A percentile compares a stretch with the other conserved stretches of the same genome.
These are phyloP conservation scores for Balaeniceps rex DNA, from an alignment of 2,113 vertebrate genomes.

Conservation along the genomic window DNA sequence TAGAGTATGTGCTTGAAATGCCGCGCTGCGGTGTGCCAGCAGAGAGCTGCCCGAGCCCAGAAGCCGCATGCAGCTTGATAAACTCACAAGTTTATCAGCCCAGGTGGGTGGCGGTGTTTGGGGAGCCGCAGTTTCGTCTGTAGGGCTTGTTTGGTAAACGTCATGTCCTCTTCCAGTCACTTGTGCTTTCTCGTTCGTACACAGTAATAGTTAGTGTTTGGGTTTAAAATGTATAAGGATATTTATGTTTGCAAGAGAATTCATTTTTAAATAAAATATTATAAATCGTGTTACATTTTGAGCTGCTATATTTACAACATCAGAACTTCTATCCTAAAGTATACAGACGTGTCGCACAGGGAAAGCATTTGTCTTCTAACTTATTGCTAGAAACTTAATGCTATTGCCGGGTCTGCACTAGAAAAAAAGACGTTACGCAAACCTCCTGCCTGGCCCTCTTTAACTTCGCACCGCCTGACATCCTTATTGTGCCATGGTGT, in stretches of 20 bases:
- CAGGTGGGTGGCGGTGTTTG: not conserved
- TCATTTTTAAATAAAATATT: not conserved
- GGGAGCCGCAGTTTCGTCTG: not conserved
- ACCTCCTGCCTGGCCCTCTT: not conserved
- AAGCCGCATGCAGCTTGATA: accelerated
- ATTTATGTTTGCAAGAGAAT: not conserved
- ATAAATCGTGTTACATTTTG: not conserved
- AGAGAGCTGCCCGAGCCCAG: not conserved
- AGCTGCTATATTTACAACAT: not conserved
- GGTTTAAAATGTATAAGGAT: not conserved
- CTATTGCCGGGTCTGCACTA: not conserved
- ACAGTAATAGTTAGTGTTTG: not conserved
- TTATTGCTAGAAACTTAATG: not conserved
- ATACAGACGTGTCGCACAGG: not conserved
- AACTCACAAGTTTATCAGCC: too few species aligned
- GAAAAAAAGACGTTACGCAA: not conserved
- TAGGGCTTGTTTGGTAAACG: not conserved
- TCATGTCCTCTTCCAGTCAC: not conserved
- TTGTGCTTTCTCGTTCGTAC: not conserved
- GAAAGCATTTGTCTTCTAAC: not conserved
- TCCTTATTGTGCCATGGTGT: not conserved
- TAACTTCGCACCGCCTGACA: not conserved
- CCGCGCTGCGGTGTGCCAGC: accelerated
- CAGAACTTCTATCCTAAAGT: not conserved
- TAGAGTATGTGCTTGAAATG: not conserved